Conservation (phyloP, 2,797 vertebrate species). For the Orestias chungarensis region DNA sequence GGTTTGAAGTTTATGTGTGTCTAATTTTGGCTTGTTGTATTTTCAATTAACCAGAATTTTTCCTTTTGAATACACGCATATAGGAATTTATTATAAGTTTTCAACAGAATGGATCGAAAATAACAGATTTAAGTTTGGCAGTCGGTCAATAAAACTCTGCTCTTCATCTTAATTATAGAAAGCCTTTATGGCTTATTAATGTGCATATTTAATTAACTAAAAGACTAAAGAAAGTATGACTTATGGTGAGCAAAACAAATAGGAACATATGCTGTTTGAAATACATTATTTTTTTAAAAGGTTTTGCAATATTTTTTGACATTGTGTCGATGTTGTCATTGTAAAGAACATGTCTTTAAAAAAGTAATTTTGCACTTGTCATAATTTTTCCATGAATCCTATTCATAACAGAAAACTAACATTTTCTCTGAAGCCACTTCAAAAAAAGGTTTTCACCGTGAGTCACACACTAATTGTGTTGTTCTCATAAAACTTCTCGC, state of each 20-base stretch:
- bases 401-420: conserved; percentile 3
- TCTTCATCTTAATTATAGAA: background rate
- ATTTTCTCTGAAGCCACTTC: conserved; percentile 21
- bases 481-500: conserved; percentile 8
- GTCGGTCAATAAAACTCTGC: background rate
- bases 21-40: no score
- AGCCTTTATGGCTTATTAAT: background rate
- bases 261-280: no score
- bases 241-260: background rate
- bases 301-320: background rate
- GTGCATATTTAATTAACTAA: background rate
- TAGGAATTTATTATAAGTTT: background rate
- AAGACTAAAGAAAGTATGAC: background rate
- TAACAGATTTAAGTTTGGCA: background rate
- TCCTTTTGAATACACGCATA: background rate
- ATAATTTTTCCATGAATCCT: conserved; percentile 32
- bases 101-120: background rate
- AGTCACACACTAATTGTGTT: conserved; percentile 33
- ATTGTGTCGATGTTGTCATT: background rate
- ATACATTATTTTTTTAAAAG: background rate
- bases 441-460: conserved; percentile 36
- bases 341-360: background rate
- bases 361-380: background rate
- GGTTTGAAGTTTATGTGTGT: no score
- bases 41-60: background rate